Evolutionary conservation across 2,113 vertebrate species (phyloP).

Genomic region (Austrofundulus limnaeus): DNA sequence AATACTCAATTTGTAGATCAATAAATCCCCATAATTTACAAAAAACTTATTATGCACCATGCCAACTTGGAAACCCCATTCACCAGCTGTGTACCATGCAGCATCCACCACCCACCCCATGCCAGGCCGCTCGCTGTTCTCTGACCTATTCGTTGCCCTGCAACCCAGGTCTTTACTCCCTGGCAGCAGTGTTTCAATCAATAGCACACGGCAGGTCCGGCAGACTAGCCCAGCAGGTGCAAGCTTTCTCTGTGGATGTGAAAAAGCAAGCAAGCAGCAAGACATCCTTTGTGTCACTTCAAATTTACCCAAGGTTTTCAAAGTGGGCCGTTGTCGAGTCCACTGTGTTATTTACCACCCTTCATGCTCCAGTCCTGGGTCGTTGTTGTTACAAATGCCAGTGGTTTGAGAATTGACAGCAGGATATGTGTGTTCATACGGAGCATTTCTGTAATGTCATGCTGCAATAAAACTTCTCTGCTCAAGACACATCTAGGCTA

Average conservation of each 20-base stretch:
- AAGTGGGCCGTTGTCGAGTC: constrained; percentile 27
- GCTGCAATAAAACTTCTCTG: constrained; percentile 25
- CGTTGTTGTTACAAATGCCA: constrained; percentile 61
- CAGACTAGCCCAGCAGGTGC: constrained; percentile 47
- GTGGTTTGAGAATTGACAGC: constrained; percentile 52
- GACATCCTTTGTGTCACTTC: constrained; percentile 52
- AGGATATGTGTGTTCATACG: constrained; percentile 41
- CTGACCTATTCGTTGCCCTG: constrained; percentile 54
- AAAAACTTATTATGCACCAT: background rate
- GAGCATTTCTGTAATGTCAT: constrained; percentile 43
- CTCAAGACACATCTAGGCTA: constrained; percentile 34
- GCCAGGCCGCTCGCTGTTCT: constrained; percentile 26
- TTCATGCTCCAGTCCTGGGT: constrained; percentile 36
- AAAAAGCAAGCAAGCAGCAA: constrained; percentile 48
- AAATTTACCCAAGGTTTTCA: constrained; percentile 49
- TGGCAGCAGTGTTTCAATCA: constrained; percentile 42
- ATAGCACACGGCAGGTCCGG: constrained; percentile 49
- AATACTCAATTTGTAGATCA: background rate
- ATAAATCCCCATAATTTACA: background rate
- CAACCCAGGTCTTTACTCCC: constrained; percentile 50
- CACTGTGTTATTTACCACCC: constrained; percentile 51
- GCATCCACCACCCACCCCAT: constrained; percentile 8
- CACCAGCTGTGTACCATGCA: constrained; percentile 3
- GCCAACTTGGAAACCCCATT: constrained; percentile 5
- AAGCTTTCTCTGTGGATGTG: constrained; percentile 14